A percentile compares a stretch with the other conserved stretches of the same genome.
phyloP scores from a whole-genome alignment of 2,888 invertebrate species.

The Steinernema scapterisci region DNA sequence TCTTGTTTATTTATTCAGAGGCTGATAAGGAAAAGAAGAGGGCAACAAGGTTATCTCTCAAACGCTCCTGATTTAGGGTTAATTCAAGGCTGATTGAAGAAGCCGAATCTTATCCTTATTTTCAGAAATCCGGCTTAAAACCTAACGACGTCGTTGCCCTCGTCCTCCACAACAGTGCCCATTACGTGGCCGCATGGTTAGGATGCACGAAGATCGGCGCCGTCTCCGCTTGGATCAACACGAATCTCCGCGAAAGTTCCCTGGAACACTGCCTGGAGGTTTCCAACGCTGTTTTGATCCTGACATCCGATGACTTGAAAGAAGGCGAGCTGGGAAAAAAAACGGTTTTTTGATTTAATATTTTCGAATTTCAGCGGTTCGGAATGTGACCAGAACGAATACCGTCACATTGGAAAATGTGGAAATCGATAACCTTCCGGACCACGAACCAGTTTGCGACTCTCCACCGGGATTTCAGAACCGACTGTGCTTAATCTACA shows the following conservation, averaged over 20 bases:
- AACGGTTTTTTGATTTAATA: too few relatives aligned
- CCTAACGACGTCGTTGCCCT: conserved; percentile 84
- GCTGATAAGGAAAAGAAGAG: too few relatives aligned
- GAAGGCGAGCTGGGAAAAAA: too few relatives aligned
- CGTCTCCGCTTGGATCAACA: conserved; percentile 83
- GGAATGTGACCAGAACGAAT: not conserved
- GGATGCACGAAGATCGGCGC: conserved; percentile 79
- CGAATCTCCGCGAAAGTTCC: conserved; percentile 81
- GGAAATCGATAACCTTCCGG: not conserved
- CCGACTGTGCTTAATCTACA: conserved; percentile 85
- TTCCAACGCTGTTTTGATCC: conserved; percentile 25
- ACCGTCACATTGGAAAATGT: not conserved
- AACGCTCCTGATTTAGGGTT: too few relatives aligned
- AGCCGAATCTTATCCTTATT: too few relatives aligned
- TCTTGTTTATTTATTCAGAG: too few relatives aligned
- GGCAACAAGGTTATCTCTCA: too few relatives aligned
- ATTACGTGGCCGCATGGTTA: conserved; percentile 87
- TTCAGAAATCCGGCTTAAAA: not conserved
- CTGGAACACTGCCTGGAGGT: conserved; percentile 79
- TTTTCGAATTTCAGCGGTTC: not conserved
- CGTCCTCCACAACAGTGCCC: conserved; percentile 87
- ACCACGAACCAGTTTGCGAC: not conserved
- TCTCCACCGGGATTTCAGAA: conserved; percentile 30
- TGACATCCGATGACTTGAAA: not conserved
- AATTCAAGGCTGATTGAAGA: not conserved